Evolutionary conservation across 2,888 invertebrate genomes (phyloP).

Genomic region (Orthosia gothica): DNA sequence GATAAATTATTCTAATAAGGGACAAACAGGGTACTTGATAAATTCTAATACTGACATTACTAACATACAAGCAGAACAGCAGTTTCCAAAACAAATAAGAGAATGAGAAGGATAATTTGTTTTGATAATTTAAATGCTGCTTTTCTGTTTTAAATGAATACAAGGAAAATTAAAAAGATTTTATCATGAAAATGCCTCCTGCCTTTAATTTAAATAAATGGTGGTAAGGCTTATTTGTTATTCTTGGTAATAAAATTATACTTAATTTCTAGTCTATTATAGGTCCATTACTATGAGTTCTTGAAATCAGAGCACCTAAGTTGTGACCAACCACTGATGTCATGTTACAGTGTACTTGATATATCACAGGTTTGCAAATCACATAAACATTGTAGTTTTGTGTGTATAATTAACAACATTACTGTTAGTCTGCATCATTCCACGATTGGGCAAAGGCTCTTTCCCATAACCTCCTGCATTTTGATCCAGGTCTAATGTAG

Average conservation of each 20-base stretch:
- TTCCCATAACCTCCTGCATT: background rate
- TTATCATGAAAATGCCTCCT: background rate
- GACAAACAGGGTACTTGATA: too few species aligned
- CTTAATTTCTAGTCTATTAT: background rate
- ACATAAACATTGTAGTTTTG: conserved; percentile 11
- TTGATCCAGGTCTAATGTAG: background rate
- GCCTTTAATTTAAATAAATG: background rate
- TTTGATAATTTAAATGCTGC: background rate
- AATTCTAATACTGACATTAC: background rate
- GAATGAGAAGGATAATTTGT: background rate
- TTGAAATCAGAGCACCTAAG: conserved; percentile 6
- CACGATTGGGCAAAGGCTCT: background rate
- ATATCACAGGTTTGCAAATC: conserved; percentile 6
- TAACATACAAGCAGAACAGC: too few species aligned
- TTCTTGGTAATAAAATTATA: background rate
- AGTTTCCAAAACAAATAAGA: background rate
- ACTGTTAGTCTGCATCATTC: background rate
- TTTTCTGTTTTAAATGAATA: background rate
- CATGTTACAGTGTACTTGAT: conserved; percentile 3
- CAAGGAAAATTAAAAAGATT: background rate
- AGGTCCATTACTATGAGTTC: background rate
- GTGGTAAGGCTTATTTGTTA: background rate
- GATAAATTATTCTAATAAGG: background rate
- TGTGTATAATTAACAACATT: conserved; percentile 13
- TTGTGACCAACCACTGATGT: conserved; percentile 5